phyloP scores from a whole-genome alignment of 2,113 vertebrate genomes.

The Anoplopoma fimbria region DNA sequence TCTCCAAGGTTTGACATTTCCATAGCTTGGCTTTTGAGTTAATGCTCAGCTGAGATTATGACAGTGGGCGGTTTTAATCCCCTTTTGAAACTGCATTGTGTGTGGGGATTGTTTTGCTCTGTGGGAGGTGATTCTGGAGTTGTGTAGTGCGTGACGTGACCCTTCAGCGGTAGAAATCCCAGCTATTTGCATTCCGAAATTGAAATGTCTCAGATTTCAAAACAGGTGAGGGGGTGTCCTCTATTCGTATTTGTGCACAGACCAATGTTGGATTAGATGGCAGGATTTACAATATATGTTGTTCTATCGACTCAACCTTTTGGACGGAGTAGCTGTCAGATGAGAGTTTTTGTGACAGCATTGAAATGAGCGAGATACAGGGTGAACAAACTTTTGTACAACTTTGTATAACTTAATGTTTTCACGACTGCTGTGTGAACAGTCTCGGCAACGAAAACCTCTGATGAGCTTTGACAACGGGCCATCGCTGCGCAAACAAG shows the following conservation, averaged over 20 bases:
- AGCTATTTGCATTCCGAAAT: slow-evolving; percentile 57
- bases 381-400: background rate
- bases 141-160: slow-evolving; percentile 39
- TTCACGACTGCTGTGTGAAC: slow-evolving; percentile 1
- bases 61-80: slow-evolving; percentile 18
- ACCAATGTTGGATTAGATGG: background rate
- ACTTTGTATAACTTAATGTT: background rate
- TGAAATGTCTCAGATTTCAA: slow-evolving; percentile 53
- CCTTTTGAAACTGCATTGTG: slow-evolving; percentile 2
- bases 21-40: background rate
- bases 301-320: background rate
- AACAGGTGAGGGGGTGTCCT: slow-evolving; percentile 30
- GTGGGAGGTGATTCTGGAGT: slow-evolving; percentile 12
- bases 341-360: slow-evolving; percentile 4
- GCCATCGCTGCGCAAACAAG: background rate
- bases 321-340: background rate
- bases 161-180: slow-evolving; percentile 31
- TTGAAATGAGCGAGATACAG: background rate
- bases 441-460: background rate
- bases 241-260: slow-evolving; percentile 1
- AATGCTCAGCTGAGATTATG: slow-evolving; percentile 11
- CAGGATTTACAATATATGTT: slow-evolving; percentile 19
- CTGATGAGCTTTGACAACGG: background rate
- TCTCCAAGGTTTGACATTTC: slow-evolving; percentile 13
- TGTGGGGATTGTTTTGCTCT: slow-evolving; percentile 28